Percentiles rank a stretch among this genome's conserved stretches.
Evolutionary conservation across 2,888 invertebrate genomes (phyloP).

Genomic region (Netelia melanura): DNA sequence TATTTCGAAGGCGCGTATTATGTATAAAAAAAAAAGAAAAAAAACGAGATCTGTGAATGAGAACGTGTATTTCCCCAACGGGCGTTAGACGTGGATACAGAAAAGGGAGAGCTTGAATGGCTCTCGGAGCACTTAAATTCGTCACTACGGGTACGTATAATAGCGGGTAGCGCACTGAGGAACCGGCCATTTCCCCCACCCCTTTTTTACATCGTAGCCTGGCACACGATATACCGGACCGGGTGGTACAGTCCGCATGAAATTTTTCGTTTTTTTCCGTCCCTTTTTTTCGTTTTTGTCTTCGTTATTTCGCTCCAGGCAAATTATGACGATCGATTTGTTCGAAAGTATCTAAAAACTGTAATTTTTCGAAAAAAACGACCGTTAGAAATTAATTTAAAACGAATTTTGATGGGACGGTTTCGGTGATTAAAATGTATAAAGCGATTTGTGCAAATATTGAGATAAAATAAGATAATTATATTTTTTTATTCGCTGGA

Average conservation of each 20-base stretch:
- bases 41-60: constrained; percentile 51
- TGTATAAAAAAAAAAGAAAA: too few species aligned
- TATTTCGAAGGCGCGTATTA: constrained; percentile 36
- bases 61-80: constrained; percentile 44
- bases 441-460: too few species aligned
- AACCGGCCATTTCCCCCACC: constrained; percentile 53
- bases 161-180: constrained; percentile 37
- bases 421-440: too few species aligned
- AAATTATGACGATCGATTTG: too few species aligned
- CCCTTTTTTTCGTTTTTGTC: background rate
- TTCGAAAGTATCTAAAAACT: too few species aligned
- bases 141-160: constrained; percentile 56
- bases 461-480: background rate
- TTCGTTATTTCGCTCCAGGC: background rate
- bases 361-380: too few species aligned
- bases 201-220: constrained; percentile 40
- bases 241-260: constrained; percentile 71
- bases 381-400: too few species aligned
- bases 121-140: constrained; percentile 65
- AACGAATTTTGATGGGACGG: too few species aligned
- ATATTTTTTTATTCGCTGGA: background rate
- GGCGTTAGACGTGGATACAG: constrained; percentile 40
- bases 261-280: constrained; percentile 36
- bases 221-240: constrained; percentile 63
- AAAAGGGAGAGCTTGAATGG: constrained; percentile 57